These are phyloP conservation scores for Polyommatus iphigenia DNA, from an alignment of 2,888 invertebrate species.

Conservation along the genomic window DNA sequence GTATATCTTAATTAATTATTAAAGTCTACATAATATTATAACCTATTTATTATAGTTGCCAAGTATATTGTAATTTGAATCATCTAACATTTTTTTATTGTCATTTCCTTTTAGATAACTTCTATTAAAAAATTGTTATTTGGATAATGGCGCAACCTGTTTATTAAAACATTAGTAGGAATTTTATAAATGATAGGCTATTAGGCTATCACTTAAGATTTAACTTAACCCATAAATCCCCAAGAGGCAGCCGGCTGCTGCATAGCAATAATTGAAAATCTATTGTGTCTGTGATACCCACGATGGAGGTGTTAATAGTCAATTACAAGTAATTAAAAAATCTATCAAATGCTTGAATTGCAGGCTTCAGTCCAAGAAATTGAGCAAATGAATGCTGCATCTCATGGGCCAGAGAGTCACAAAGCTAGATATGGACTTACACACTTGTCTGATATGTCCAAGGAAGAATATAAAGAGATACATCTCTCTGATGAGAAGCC, in stretches of 20 bases:
- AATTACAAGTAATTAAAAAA: neutral
- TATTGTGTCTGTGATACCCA: too few species aligned
- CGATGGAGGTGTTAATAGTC: neutral
- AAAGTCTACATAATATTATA: too few species aligned
- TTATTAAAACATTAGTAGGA: neutral
- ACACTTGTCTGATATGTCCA: conserved; percentile 82
- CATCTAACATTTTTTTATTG: too few species aligned
- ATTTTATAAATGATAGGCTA: neutral
- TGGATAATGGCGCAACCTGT: neutral
- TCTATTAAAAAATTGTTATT: neutral
- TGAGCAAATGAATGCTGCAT: conserved; percentile 65
- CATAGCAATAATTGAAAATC: too few species aligned
- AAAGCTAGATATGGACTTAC: conserved; percentile 81
- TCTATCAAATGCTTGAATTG: conserved; percentile 39
- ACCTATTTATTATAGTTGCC: too few species aligned
- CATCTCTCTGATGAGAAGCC: conserved; percentile 68
- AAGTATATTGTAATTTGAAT: too few species aligned
- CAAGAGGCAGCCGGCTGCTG: too few species aligned
- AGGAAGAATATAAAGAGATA: conserved; percentile 77
- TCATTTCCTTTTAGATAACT: too few species aligned
- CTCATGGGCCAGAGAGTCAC: conserved; percentile 59
- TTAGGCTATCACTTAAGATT: too few species aligned
- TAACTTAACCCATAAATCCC: too few species aligned
- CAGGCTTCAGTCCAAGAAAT: conserved; percentile 76
- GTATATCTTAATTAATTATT: too few species aligned